Evolutionary conservation across 2,797 vertebrate genomes (phyloP).

Genomic region (Champsocephalus esox): DNA sequence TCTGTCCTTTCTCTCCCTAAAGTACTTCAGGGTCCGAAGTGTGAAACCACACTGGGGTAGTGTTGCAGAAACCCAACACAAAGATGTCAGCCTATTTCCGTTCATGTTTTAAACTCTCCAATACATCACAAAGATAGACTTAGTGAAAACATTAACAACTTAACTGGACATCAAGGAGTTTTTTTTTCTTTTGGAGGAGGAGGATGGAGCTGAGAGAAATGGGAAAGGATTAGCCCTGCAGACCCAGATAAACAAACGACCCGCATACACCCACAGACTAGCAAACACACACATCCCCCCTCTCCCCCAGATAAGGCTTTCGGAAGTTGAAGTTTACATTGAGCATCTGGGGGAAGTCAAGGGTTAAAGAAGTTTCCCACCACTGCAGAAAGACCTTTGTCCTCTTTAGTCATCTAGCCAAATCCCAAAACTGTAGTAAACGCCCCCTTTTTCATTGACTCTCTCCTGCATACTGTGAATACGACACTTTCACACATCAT

Average conservation of each 20-base stretch:
- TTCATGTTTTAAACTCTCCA: constrained; percentile 33
- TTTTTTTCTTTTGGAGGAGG: constrained; percentile 24
- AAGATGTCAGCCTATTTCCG: constrained; percentile 23
- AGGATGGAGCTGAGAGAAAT: constrained; percentile 42
- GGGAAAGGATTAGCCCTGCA: constrained; percentile 36
- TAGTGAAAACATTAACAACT: constrained; percentile 19
- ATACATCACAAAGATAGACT: constrained; percentile 24
- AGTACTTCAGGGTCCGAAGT: constrained; percentile 3
- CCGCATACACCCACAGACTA: constrained; percentile 19
- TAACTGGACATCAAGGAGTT: constrained; percentile 39
- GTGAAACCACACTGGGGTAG: neutral
- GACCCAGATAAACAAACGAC: constrained; percentile 44
- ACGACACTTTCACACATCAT: constrained; percentile 17
- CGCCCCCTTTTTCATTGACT: constrained; percentile 29
- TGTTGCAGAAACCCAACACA: constrained; percentile 16
- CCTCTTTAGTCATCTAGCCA: constrained; percentile 54
- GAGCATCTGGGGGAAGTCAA: constrained; percentile 80
- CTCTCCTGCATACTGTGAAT: constrained; percentile 26
- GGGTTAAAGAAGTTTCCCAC: constrained; percentile 86
- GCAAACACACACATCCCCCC: constrained; percentile 32
- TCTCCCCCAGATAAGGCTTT: constrained; percentile 72
- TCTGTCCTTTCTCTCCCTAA: neutral
- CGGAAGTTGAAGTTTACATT: constrained; percentile 83
- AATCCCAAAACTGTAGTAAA: constrained; percentile 62
- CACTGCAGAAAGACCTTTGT: constrained; percentile 74